A percentile compares a stretch with the other conserved stretches of the same genome.
These are phyloP conservation scores for Chunga burmeisteri DNA, from an alignment of 2,113 vertebrate species.

Conservation along the genomic window DNA sequence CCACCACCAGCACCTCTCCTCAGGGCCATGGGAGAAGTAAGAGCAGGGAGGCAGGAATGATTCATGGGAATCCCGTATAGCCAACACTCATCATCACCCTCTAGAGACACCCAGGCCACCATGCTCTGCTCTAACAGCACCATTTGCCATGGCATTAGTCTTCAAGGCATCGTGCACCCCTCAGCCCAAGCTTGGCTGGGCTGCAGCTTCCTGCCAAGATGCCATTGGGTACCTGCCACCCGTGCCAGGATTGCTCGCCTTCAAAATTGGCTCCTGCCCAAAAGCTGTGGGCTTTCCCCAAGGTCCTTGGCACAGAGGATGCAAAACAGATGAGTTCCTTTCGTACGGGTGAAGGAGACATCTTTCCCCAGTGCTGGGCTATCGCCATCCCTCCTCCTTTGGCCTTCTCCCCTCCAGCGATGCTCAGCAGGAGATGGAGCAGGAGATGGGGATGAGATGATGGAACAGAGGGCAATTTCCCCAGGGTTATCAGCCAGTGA, in stretches of 20 bases:
- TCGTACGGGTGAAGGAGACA: background rate
- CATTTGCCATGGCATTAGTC: background rate
- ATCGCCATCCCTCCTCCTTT: background rate
- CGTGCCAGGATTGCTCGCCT: background rate
- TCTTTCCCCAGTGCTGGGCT: background rate
- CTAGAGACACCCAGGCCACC: background rate
- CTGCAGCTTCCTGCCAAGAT: background rate
- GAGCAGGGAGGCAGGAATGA: accelerated
- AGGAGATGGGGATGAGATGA: background rate
- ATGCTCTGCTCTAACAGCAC: background rate
- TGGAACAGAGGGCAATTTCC: background rate
- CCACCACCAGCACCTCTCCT: background rate
- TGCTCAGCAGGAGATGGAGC: background rate
- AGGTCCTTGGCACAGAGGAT: background rate
- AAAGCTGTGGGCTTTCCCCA: background rate
- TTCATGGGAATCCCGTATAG: background rate
- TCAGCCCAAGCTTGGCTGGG: background rate
- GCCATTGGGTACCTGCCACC: background rate
- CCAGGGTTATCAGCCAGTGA: background rate
- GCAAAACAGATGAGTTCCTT: background rate
- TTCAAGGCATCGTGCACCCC: background rate
- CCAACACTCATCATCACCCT: accelerated
- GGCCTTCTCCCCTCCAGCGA: background rate
- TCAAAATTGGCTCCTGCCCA: background rate
- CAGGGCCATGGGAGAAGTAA: accelerated